These are phyloP conservation scores for Gymnoscopelus microlampas DNA, from an alignment of 2,797 vertebrate species.

Conservation along the genomic window DNA sequence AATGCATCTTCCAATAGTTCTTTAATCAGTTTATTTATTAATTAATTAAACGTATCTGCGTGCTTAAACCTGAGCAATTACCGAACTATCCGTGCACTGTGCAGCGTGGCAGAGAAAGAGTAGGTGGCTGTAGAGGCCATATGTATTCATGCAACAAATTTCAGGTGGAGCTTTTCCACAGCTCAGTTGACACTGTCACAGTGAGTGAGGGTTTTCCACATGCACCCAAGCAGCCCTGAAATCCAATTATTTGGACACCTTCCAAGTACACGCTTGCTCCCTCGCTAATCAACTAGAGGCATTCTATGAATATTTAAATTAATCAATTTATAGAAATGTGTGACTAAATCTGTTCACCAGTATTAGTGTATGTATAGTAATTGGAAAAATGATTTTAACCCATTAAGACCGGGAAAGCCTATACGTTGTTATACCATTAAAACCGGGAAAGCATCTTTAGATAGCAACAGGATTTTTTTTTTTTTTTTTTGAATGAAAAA, in stretches of 20 bases:
- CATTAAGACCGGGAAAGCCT: too few species aligned
- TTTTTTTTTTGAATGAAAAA: too few species aligned
- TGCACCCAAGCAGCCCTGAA: conserved; percentile 29
- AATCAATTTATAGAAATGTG: neutral
- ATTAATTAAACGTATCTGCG: conserved; percentile 37
- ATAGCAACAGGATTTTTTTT: too few species aligned
- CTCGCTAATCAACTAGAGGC: conserved; percentile 5
- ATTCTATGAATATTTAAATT: conserved; percentile 43
- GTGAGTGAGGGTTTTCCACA: conserved; percentile 9
- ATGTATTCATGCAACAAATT: conserved; percentile 51
- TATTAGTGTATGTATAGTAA: neutral
- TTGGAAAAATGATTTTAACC: neutral
- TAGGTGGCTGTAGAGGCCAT: neutral
- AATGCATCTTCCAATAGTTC: neutral
- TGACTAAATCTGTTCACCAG: neutral
- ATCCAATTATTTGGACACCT: conserved; percentile 51
- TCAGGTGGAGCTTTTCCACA: conserved; percentile 45
- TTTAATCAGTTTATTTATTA: conserved; percentile 31
- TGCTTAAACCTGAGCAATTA: conserved; percentile 4
- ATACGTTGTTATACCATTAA: too few species aligned
- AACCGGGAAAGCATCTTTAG: too few species aligned
- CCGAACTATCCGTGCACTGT: neutral
- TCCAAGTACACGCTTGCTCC: conserved; percentile 13
- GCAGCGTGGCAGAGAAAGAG: neutral
- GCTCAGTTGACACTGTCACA: conserved; percentile 19